phyloP scores from a whole-genome alignment of 1,140 invertebrate species.

The Nasonia longicornis region DNA sequence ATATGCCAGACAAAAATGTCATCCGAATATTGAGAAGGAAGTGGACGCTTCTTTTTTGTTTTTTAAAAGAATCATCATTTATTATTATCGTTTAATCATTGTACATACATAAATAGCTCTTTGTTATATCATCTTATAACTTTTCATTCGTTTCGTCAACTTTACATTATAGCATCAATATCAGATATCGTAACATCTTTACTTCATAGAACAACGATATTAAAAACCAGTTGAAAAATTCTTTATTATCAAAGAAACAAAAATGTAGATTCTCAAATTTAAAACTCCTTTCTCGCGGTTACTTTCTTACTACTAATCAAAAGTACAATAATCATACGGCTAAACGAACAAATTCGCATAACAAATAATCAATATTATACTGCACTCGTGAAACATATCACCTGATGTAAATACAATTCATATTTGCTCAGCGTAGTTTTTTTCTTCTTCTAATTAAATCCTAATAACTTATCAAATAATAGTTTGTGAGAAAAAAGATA shows the following conservation, averaged over 20 bases:
- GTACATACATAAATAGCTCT: constrained; percentile 3
- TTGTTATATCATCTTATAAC: not conserved
- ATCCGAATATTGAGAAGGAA: not conserved
- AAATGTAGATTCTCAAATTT: not conserved
- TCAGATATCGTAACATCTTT: not conserved
- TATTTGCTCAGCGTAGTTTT: not conserved
- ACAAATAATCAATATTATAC: not conserved
- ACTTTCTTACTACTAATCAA: not conserved
- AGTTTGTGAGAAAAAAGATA: not conserved
- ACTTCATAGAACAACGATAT: not conserved
- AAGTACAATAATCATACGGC: no score
- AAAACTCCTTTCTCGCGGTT: not conserved
- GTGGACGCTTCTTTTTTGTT: not conserved
- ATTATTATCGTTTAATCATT: not conserved
- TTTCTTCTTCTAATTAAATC: not conserved
- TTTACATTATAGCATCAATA: not conserved
- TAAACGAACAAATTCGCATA: not conserved
- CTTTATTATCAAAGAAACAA: not conserved
- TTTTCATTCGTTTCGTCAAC: not conserved
- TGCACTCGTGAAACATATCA: not conserved
- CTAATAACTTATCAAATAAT: not conserved
- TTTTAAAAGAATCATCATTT: constrained; percentile 12
- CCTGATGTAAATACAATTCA: not conserved
- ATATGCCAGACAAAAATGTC: not conserved
- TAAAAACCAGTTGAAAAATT: not conserved